Evolutionary conservation across 2,113 vertebrate genomes (phyloP), one percentile per base, ranked within the genome.

Genomic region (Labeo rohita): DNA sequence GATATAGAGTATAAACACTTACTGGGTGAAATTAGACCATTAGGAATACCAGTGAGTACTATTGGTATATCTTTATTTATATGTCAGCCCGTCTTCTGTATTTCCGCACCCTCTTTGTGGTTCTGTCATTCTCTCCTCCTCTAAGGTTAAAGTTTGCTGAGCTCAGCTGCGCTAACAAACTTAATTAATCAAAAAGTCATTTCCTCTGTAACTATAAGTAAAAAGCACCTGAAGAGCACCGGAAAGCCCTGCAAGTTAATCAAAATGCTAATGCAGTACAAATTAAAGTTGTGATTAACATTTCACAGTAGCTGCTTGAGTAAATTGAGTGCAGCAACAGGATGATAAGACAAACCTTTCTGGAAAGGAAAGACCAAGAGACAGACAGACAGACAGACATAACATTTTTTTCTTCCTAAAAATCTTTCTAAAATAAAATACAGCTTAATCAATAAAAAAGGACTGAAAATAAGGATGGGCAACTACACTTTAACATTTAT

Each of bases 221-320:
- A 96, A 90, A 96, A 96, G 95, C 90, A 94, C 95, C 96, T 96
- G 94, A 96, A 96, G 96, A 96, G 95, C 86, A 93, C 92, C 95
- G 95, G 95, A 93, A 94, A 96, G 95, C 94, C 95, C 95, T 93
- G 85, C 56, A 34, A 96, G 95, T 96, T 97, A 96, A 97, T 97
- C 96, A 97, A 97, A 97, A 97, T 97, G 97, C 96, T 97, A 97
- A 97, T 97, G 96, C 95, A 94, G 94, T 95, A 96, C 96, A 97
- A 97, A 97, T 97, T 97, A 97, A 96, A 97, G 96, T 96, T 96
- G 96, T 96, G 96, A 97, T 97, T 97, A 97, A 97, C 97, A 97
- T 97, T 97, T 97, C 96, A 97, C 96, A 97, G 97, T 96, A 96
- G 95, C 96, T 95, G 96, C 96, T 96, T 96, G 95, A 96, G 96